Conservation (phyloP, 35 echinoderm and acorn worm species). For the Chiridota heheva region DNA sequence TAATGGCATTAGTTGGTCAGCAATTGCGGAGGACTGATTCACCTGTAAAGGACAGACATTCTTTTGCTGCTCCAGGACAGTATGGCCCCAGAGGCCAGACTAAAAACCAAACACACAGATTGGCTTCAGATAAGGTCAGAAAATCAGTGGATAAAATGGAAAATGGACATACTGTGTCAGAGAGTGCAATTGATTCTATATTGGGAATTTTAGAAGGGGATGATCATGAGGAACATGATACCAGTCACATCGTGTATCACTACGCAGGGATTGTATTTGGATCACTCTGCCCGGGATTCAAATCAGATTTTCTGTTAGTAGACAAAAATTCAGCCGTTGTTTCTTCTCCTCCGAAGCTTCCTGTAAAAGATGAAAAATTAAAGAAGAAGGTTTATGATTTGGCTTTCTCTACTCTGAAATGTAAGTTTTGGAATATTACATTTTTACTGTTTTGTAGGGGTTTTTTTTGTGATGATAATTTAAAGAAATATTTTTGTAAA, state of each 20-base stretch:
- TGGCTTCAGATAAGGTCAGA: too few species aligned
- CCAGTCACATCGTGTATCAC: conserved; percentile 14
- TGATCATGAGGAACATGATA: background rate
- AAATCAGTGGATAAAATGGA: background rate
- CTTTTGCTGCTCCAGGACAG: conserved; percentile 14
- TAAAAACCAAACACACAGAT: too few species aligned
- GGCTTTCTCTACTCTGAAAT: conserved; percentile 43
- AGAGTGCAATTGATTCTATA: conserved; percentile 35
- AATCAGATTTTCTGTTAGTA: conserved; percentile 13
- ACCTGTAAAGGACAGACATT: conserved; percentile 30
- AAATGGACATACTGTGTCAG: conserved; percentile 13
- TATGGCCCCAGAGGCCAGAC: background rate
- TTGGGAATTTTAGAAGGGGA: conserved; percentile 13
- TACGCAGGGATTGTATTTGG: conserved; percentile 38
- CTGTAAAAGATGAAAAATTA: conserved; percentile 16
- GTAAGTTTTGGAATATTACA: too few species aligned
- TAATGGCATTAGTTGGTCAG: conserved; percentile 34
- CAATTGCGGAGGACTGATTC: conserved; percentile 1
- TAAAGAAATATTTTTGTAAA: too few species aligned
- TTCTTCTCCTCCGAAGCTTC: background rate
- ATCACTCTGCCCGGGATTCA: conserved; percentile 14
- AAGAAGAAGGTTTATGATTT: conserved; percentile 47
- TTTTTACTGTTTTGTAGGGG: too few species aligned
- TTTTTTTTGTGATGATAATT: too few species aligned
- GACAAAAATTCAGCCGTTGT: conserved; percentile 7